Evolutionary conservation across 2,113 vertebrate genomes (phyloP), one percentile per base, ranked within the genome.

Genomic region (Leuciscus idus): DNA sequence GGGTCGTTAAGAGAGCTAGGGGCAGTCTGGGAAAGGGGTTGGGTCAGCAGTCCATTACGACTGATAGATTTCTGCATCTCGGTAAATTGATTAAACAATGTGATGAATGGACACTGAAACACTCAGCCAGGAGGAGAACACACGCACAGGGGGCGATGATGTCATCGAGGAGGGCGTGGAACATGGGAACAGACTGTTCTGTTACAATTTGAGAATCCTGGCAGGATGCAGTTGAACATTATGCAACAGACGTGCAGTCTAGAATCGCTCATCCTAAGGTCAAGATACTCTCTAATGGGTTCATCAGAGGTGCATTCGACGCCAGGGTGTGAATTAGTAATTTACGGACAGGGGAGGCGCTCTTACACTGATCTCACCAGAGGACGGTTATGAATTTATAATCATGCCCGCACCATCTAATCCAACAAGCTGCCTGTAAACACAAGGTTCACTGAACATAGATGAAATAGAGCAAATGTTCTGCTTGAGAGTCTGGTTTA

Each of bases 11-110:
- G 46, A 77, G 30, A 36, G 43, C 43, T 43, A 43, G 36, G 26
- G 66, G 52, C 33, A 62, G 28, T 48, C 61, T 79, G 62, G n/a
- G n/a, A 43, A 80, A 70, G 84, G 26, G 76, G 52, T 73, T 72
- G 52, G 66, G 77, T 52, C 79, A 72, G 77, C 85, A 86, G 68
- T 43, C 85, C 77, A 86, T 62, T 81, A 74, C 39, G 21, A 64
- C 21, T 62, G 78, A 86, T 86, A 61, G 66, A 81, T 81, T 23
- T 61, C 39, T 80, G 52, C 66, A 61, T 86, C 76, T 73, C 52
- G 2, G 50, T 26, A 68, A 55, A 68, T 76, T 48, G 23, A 73
- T 73, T 81, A 57, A 61, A 82, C 9, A 2, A 70, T 9, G 46
- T 70, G 81, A 82, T 82, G 62, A 82, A 68, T 68, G 26, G 80